A percentile compares a stretch with the other conserved stretches of the same genome.
phyloP scores from a whole-genome alignment of 1,140 invertebrate species.

The Panagrolaimus sp. region DNA sequence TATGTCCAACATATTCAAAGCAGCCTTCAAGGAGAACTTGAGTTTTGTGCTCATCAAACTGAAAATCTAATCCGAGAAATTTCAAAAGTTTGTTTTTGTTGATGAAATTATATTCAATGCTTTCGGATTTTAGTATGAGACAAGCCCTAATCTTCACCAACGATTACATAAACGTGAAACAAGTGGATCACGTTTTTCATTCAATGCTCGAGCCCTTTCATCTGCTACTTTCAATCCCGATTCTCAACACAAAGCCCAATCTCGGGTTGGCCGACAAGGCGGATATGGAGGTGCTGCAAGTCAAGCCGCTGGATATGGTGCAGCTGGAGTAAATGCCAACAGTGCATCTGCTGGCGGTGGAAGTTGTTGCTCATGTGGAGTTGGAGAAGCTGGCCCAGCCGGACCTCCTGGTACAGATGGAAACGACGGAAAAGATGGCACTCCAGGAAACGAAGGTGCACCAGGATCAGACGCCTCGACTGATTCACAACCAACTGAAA shows the following conservation, averaged over 20 bases:
- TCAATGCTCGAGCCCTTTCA: not conserved
- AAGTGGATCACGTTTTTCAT: not conserved
- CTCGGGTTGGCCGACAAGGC: not conserved
- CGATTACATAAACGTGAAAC: not conserved
- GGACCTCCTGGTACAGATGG: constrained; percentile 12
- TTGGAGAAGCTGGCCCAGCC: constrained; percentile 8
- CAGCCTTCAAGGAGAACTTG: constrained; percentile 43
- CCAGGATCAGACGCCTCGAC: not conserved
- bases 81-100: not conserved
- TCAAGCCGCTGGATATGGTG: not conserved
- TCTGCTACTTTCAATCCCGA: not conserved
- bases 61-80: constrained; percentile 41
- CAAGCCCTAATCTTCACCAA: not conserved
- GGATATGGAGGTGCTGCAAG: not conserved
- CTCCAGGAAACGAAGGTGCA: not conserved
- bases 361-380: constrained; percentile 10
- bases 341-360: not conserved
- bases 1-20: constrained; percentile 53
- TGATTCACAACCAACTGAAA: not conserved
- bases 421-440: not conserved
- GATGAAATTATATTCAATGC: not conserved
- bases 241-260: not conserved
- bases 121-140: not conserved
- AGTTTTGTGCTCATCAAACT: constrained; percentile 50
- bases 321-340: not conserved